Percentiles rank a stretch among this genome's conserved stretches.
Conservation (phyloP, 2,888 invertebrate genomes). For the Dermolepida albohirtum region DNA sequence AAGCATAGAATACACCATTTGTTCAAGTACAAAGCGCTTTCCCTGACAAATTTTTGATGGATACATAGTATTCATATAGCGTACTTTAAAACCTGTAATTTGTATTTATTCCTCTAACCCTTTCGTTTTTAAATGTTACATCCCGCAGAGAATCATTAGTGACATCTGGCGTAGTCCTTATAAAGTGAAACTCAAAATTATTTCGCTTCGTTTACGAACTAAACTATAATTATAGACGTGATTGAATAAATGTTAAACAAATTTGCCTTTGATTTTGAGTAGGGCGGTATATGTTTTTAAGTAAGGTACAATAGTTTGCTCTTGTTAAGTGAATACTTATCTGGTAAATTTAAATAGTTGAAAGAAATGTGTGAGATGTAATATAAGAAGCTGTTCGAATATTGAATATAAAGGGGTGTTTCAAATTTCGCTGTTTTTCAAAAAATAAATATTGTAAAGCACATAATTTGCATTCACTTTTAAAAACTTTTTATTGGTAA, state of each 20-base stretch:
- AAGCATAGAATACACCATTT: too few relatives aligned
- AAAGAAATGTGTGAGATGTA: too few relatives aligned
- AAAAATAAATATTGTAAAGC: too few relatives aligned
- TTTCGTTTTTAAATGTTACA: constrained; percentile 47
- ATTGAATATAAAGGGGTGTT: too few relatives aligned
- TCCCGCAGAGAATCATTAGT: constrained; percentile 50
- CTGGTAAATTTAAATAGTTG: too few relatives aligned
- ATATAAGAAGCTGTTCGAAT: too few relatives aligned
- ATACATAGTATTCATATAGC: not conserved
- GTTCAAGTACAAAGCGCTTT: not conserved
- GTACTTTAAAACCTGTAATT: constrained; percentile 38
- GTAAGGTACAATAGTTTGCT: too few relatives aligned
- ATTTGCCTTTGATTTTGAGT: constrained; percentile 3
- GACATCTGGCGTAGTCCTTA: constrained; percentile 50
- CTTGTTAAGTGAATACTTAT: too few relatives aligned
- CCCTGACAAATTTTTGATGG: too few relatives aligned
- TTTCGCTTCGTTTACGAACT: constrained; percentile 26
- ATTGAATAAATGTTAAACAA: constrained; percentile 17
- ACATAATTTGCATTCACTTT: too few relatives aligned
- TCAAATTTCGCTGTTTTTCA: too few relatives aligned
- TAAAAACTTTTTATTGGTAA: too few relatives aligned
- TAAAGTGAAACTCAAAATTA: constrained; percentile 42
- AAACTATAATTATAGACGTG: constrained; percentile 27
- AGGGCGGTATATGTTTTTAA: not conserved
- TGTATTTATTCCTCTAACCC: constrained; percentile 47